Conservation (phyloP, 2,888 invertebrate species). For the Merodon equestris region DNA sequence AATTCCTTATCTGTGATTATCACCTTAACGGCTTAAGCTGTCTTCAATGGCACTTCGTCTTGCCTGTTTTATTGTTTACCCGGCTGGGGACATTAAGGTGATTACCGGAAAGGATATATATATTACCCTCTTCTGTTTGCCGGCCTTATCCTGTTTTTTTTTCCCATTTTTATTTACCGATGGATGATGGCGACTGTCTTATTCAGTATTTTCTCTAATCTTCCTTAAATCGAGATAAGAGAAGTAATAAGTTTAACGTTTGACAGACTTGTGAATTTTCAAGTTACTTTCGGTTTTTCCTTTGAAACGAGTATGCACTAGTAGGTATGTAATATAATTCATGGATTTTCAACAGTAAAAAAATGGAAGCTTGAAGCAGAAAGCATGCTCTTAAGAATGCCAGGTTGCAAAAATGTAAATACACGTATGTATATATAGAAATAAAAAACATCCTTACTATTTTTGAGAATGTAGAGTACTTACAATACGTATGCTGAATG, state of each 20-base stretch:
- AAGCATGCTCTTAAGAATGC: no score
- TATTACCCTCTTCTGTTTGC: slow-evolving; percentile 28
- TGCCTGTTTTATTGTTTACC: slow-evolving; percentile 61
- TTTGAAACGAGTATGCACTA: no score
- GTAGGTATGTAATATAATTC: no score
- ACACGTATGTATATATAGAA: no score
- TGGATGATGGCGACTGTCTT: not conserved
- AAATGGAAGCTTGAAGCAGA: no score
- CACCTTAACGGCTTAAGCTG: slow-evolving; percentile 67
- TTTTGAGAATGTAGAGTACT: no score
- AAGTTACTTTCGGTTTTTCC: no score
- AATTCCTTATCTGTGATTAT: slow-evolving; percentile 74
- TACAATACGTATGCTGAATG: no score
- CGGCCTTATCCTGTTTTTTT: slow-evolving; percentile 40
- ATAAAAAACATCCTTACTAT: no score
- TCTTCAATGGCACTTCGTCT: slow-evolving; percentile 65
- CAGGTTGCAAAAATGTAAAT: no score
- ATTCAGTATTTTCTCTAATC: not conserved
- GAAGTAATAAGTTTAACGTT: not conserved
- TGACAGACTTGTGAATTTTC: not conserved
- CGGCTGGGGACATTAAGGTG: slow-evolving; percentile 59
- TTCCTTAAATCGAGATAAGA: not conserved
- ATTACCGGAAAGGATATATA: slow-evolving; percentile 60
- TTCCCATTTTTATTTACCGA: slow-evolving; percentile 43
- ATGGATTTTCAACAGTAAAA: no score